These are phyloP conservation scores for Sciurus vulgaris DNA, from an alignment of 2,797 vertebrate species.

Conservation along the genomic window DNA sequence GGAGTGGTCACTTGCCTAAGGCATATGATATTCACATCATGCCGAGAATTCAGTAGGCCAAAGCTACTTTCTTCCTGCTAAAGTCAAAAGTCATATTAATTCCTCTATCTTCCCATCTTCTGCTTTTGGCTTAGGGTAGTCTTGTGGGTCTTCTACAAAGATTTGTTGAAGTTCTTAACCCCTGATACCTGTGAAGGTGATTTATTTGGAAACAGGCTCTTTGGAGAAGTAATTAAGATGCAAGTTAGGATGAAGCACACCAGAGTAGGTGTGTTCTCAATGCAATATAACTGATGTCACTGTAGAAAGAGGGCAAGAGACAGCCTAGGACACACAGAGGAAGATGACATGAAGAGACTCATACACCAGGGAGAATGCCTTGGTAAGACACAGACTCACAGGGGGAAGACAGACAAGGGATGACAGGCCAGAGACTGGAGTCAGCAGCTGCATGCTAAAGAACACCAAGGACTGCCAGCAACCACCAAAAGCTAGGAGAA, in stretches of 20 bases:
- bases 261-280: background rate
- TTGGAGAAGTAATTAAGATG: background rate
- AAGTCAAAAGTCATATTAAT: conserved; percentile 12
- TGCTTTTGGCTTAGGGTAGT: background rate
- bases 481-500: background rate
- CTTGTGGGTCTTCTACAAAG: background rate
- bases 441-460: background rate
- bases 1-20: background rate
- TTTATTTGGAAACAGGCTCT: conserved; percentile 29
- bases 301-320: background rate
- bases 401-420: too few relatives aligned
- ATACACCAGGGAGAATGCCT: background rate
- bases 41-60: background rate
- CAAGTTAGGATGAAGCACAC: background rate
- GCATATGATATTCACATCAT: background rate
- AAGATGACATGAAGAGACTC: background rate
- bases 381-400: background rate
- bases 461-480: background rate
- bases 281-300: too few relatives aligned
- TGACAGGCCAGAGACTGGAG: background rate
- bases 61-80: background rate
- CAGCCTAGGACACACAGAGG: background rate
- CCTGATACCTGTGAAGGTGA: background rate
- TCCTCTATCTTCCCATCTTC: background rate
- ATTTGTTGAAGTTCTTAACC: background rate